A percentile compares a stretch with the other conserved stretches of the same genome.
Conservation (phyloP, 1,140 invertebrate genomes). For the Lysiphlebus fabarum region DNA sequence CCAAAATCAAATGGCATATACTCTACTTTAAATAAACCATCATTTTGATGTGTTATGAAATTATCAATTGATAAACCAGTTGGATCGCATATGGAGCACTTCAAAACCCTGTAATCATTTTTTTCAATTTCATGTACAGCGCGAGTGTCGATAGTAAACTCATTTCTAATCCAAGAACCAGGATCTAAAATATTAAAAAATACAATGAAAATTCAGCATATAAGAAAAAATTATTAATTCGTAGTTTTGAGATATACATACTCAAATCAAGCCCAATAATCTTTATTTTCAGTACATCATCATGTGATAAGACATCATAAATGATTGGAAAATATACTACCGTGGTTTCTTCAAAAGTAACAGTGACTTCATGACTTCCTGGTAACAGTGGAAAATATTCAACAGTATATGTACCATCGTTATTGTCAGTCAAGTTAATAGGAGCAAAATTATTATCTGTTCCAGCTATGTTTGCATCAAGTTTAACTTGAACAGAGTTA, state of each 20-base stretch:
- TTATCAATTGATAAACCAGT: constrained; percentile 73
- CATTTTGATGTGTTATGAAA: constrained; percentile 67
- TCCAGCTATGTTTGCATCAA: constrained; percentile 71
- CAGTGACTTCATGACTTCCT: constrained; percentile 71
- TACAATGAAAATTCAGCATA: constrained; percentile 25
- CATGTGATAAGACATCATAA: constrained; percentile 67
- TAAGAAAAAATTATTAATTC: constrained; percentile 12
- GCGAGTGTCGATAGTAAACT: constrained; percentile 81
- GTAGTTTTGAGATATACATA: not conserved
- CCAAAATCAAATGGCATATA: constrained; percentile 87
- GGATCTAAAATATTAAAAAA: constrained; percentile 61
- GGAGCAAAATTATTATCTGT: constrained; percentile 73
- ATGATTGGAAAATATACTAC: constrained; percentile 77
- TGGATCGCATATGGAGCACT: constrained; percentile 79
- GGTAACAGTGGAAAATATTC: constrained; percentile 69
- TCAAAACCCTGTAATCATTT: constrained; percentile 61
- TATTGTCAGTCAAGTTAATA: constrained; percentile 73
- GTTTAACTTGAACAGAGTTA: constrained; percentile 70
- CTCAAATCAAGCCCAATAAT: constrained; percentile 71
- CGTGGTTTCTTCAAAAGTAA: constrained; percentile 74
- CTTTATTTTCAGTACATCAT: constrained; percentile 84
- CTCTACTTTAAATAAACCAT: constrained; percentile 79
- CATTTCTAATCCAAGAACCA: constrained; percentile 75
- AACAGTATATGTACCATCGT: constrained; percentile 77
- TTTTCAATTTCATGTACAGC: constrained; percentile 62